Evolutionary conservation across 2,797 vertebrate genomes (phyloP), one percentile per base, ranked within the genome.

Genomic region (Psittacula derbiana): DNA sequence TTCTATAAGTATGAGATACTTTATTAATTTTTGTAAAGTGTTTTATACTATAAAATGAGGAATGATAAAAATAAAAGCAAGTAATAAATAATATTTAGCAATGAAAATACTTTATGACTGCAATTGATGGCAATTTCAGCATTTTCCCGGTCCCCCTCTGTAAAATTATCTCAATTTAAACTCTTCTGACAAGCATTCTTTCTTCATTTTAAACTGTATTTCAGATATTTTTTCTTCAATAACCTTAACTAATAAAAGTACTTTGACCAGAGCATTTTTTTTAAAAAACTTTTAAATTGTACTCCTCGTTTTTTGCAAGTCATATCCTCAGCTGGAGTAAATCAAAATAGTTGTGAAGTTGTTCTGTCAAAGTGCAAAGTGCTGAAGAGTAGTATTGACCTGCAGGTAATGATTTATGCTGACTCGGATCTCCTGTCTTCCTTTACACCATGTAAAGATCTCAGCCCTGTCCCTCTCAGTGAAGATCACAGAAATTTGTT

Each of bases 11-110:
- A 55, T 62, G n/a, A 2, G 2, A 66, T 84, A 27, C 72, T 86
- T 95, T 94, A 92, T 93, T 95, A 93, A 93, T 95, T 94, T 93
- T 88, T 85, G 14, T 92, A 60, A 94, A 81, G 52, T 67, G 55
- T 41, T 66, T 91, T 85, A 70, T 92, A 46, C 31, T 72, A 60
- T 76, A 70, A 93, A 94, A 93, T 94, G 52, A 86, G 43, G 41
- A 88, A 88, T 80, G 44, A 80, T 89, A 92, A 94, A 92, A 95
- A 88, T 73, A 86, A 86, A 93, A 90, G 44, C 50, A 88, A 80
- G 44, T 72, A 86, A 88, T 94, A 87, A 94, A 94, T 95, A 67
- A 80, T 95, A 85, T 88, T 88, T 95, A 84, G 30, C 62, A 58
- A 69, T 79, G 74, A 88, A 95, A 95, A 90, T 55, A 71, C 27